Base-by-base conservation (phyloP, 2,888 invertebrate genomes). In the Aethes cnicana region DNA sequence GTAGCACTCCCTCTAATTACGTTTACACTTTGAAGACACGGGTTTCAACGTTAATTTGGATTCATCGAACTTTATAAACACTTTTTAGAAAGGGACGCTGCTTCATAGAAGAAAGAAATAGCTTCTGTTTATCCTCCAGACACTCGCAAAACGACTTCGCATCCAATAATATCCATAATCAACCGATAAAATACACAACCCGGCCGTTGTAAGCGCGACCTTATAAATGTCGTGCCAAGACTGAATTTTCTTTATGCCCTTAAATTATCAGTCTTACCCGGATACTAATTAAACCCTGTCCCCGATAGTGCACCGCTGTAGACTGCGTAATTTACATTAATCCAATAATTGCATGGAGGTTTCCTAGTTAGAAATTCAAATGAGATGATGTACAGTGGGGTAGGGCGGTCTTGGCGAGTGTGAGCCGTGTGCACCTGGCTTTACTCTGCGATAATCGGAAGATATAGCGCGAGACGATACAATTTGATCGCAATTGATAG, bases 291-390 rank as follows among this genome's bases (percentile, higher is more conserved):
- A 88, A 88, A 83, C 80, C 84, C 77, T 84, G 84, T 84, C 83
- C 77, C 85, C 84, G 88, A 88, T 89, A 88, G 87, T 88, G 87
- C 89, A 88, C 84, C 85, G 83, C 87, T 82, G 92, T 92, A 93
- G 93, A 92, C 94, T 93, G 93, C 94, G 94, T 95, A 94, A 94
- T 94, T 94, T 94, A 95, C 95, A 95, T 95, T 95, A 95, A 95
- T 95, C 95, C 95, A 95, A 95, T 95, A 95, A 95, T 95, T 95
- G 95, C 95, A 94, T 94, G 94, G 94, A 94, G 94, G 94, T 94
- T 94, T 94, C 94, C 94, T 95, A 94, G 94, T 95, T 95, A 95
- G 94, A 95, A 94, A 95, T 95, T 95, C 95, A 95, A 95, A 94
- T 94, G 94, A 94, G 94, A 93, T 93, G 93, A 93, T 93, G 93